These are phyloP conservation scores for Oxyscelio sp. DNA, from an alignment of 2,888 invertebrate genomes.

Conservation along the genomic window DNA sequence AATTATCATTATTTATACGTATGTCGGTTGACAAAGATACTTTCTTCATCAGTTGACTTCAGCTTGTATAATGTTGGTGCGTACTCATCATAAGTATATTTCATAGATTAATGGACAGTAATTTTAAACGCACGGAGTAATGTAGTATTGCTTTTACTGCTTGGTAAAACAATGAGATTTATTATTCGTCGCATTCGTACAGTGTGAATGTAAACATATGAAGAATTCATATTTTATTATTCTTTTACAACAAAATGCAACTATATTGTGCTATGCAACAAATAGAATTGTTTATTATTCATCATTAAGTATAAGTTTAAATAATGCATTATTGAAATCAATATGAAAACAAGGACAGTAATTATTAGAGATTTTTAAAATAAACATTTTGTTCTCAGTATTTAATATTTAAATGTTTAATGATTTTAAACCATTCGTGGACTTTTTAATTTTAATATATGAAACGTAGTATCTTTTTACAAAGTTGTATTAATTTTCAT, in stretches of 20 bases:
- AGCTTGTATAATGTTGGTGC: neutral
- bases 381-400: too few species aligned
- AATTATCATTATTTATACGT: neutral
- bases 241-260: neutral
- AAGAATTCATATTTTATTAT: neutral
- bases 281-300: too few species aligned
- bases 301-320: too few species aligned
- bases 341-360: too few species aligned
- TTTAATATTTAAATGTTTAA: too few species aligned
- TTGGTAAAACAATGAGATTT: neutral
- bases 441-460: too few species aligned
- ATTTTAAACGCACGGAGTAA: neutral
- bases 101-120: neutral
- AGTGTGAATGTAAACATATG: neutral
- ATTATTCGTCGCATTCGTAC: neutral
- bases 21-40: neutral
- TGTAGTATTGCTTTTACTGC: neutral
- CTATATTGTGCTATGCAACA: neutral
- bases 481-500: too few species aligned
- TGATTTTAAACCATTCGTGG: too few species aligned
- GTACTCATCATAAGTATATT: neutral
- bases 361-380: too few species aligned
- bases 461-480: too few species aligned
- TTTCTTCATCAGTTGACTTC: neutral
- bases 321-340: too few species aligned